Evolutionary conservation across 2,797 vertebrate genomes (phyloP), one percentile per base, ranked within the genome.

Genomic region (Catharus ustulatus): DNA sequence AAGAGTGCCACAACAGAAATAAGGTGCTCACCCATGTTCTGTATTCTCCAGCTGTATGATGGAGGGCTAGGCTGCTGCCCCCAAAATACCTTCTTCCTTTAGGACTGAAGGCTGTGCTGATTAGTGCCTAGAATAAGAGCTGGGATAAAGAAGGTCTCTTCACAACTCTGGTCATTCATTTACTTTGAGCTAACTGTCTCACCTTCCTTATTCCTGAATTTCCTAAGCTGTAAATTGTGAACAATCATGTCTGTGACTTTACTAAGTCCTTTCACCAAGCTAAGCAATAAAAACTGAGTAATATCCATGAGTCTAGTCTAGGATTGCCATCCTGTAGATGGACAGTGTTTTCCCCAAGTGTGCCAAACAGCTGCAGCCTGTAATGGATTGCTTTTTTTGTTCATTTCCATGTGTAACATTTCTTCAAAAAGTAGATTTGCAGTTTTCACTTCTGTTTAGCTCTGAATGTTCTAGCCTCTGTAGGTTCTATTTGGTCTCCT

Each of bases 201-300:
- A 34, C 18, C 76, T 88, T 62, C 57, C 38, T 92, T 81, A 76
- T 66, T 87, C 46, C 66, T 45, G 30, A 54, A 15, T 90, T 83
- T 86, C 46, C n/a, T 52, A 55, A 90, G 9, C 10, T 84, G 24
- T 75, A 48, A 61, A 66, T 26, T 66, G n/a, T 48, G 61, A 83
- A 55, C 42, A 51, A 22, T 59, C 9, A 2, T 36, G 78, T 21
- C 51, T 75, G 30, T 80, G 64, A n/a, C 42, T 78, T 87, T 69
- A 54, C 30, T n/a, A 85, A 80, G 38, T 51, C 20, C 14, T 85
- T 73, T 83, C 2, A 15, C 58, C 36, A 57, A 86, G 46, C 58
- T 76, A 84, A 62, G 73, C 59, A 86, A 73, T 18, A 83, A 75
- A 86, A 93, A 61, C n/a, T 21, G 38, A 51, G 4, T 36, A 27